Percentiles rank a stretch among this genome's conserved stretches.
Evolutionary conservation across 2,113 vertebrate species (phyloP).

Genomic region (Paradoxurus hermaphroditus): DNA sequence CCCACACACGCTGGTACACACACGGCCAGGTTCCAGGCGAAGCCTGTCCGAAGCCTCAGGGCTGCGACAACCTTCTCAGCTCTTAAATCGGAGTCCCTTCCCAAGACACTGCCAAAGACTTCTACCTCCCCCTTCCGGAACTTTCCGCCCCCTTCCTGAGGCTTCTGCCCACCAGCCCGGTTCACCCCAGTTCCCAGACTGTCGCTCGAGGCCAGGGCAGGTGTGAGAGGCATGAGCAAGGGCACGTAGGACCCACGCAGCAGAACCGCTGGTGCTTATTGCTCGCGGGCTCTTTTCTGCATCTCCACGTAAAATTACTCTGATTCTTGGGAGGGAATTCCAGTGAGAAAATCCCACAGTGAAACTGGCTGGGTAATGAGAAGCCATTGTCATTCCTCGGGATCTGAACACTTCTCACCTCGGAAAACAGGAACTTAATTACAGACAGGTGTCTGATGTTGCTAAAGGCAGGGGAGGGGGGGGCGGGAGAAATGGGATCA

Average conservation of each 20-base stretch:
- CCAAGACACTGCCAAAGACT: not conserved
- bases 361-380: constrained; percentile 49
- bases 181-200: not conserved
- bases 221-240: not conserved
- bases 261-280: constrained; percentile 56
- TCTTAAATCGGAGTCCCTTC: not conserved
- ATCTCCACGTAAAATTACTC: constrained; percentile 77
- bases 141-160: not conserved
- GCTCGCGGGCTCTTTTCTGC: constrained; percentile 68
- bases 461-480: no score
- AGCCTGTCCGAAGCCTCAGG: not conserved
- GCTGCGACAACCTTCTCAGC: not conserved
- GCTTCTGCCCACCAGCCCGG: not conserved
- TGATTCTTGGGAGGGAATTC: constrained; percentile 75
- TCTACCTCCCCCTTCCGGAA: not conserved
- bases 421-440: not conserved
- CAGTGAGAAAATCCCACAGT: constrained; percentile 80
- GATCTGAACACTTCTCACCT: not conserved
- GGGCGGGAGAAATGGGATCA: not conserved
- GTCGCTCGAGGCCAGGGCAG: not conserved
- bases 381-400: constrained; percentile 47
- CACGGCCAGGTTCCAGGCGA: not conserved
- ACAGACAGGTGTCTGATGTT: not conserved
- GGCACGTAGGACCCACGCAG: not conserved
- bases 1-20: not conserved